Base-by-base conservation (phyloP, 2,888 invertebrate species). In the Torymus auratus region DNA sequence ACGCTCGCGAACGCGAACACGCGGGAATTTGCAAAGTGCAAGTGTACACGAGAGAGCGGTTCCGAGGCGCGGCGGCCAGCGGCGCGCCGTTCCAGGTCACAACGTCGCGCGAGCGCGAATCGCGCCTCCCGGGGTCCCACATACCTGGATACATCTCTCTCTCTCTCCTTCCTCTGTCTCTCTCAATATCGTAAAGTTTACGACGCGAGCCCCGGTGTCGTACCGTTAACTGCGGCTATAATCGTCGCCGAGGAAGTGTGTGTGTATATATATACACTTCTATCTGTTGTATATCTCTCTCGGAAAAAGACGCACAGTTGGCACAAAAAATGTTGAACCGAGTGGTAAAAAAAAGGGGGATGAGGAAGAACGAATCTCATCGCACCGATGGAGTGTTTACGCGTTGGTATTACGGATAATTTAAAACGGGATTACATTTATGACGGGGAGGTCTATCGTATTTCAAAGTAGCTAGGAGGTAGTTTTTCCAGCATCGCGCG, bases 21-120 rank as follows among this genome's bases (percentile, higher is more conserved):
- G 73, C 65, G 17, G 56, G 17, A 64, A 69, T 55, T 69, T 28
- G 68, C 56, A 69, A 69, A 69, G 73, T 55, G 73, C 73, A 73
- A 64, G 73, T 73, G 64, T 62, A 13, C 13, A 23, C 23, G 23
- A 23, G 61, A 23, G 41, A 72, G 20, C 23, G 62, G 53, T 20
- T 52, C 52, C 71, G 50, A 53, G 71, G 71, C 53, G 70, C 50
- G 61, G 71, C 41, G 41, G 41, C 41, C 41, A 41, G 41, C 41
- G 23, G 10, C 13, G n/a, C 13, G 1, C 14, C 28, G 14, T 50
- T 62, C 20, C 64, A 20, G 72, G 62, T 64, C 56, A 50, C 56
- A 55, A 50, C 55, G 72, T 73, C 64, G 52, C 64, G 52, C 61
- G 23, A 52, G 61, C 64, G 52, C 61, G 23, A 52, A 71, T 60